phyloP scores from a whole-genome alignment of 1,140 invertebrate species.

The Lerema accius region DNA sequence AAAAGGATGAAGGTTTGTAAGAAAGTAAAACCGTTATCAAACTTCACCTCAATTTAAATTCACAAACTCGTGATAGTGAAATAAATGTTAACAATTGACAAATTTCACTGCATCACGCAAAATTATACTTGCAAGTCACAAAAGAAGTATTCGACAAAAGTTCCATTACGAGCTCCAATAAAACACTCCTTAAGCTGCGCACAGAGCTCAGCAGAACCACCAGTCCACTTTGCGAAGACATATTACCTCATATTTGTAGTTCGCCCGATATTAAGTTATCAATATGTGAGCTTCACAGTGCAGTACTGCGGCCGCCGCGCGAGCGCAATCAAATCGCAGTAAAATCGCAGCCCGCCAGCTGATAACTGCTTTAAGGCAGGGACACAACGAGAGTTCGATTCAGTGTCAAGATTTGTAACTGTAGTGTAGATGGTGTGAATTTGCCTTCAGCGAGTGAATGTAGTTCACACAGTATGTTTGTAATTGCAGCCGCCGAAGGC shows the following conservation, averaged over 20 bases:
- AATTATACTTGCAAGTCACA: not conserved
- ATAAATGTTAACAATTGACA: too few relatives aligned
- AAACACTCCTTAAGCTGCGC: not conserved
- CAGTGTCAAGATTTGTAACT: too few relatives aligned
- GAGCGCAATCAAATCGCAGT: constrained; percentile 65
- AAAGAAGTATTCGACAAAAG: not conserved
- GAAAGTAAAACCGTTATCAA: too few relatives aligned
- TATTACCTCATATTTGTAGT: constrained; percentile 33
- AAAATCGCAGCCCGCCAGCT: constrained; percentile 49
- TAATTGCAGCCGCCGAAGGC: too few relatives aligned
- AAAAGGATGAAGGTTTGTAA: too few relatives aligned
- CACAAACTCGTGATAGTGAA: too few relatives aligned
- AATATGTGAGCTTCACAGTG: constrained; percentile 41
- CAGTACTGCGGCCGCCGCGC: constrained; percentile 38
- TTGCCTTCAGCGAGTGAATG: too few relatives aligned
- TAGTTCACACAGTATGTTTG: too few relatives aligned
- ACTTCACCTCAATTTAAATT: too few relatives aligned
- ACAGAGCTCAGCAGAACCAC: constrained; percentile 14
- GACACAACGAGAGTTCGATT: constrained; percentile 37
- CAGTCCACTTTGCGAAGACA: constrained; percentile 30
- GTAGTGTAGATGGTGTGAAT: too few relatives aligned
- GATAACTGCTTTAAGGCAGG: constrained; percentile 44
- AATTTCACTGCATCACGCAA: too few relatives aligned
- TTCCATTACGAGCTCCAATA: constrained; percentile 7
- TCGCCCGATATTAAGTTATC: constrained; percentile 50